Conservation (phyloP, 2,113 vertebrate genomes). For the Oenanthe melanoleuca region DNA sequence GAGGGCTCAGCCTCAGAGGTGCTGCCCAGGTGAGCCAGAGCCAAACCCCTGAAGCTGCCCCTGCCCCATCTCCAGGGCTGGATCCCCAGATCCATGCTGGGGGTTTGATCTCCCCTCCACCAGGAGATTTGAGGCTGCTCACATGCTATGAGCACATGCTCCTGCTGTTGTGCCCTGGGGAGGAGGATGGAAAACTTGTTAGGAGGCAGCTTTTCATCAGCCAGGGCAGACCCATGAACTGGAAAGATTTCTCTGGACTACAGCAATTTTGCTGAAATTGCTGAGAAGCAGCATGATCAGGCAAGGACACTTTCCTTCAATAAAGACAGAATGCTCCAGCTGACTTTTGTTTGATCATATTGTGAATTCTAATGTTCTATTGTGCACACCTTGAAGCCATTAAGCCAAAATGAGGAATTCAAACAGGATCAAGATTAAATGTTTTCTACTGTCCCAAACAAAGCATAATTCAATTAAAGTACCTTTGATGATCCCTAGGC, state of each 20-base stretch:
- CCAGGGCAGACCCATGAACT: background rate
- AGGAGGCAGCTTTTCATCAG: slow-evolving; percentile 12
- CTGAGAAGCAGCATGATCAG: background rate
- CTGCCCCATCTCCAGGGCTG: background rate
- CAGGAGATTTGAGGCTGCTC: background rate
- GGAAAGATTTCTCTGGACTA: background rate
- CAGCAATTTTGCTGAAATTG: slow-evolving; percentile 2
- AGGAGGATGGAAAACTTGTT: background rate
- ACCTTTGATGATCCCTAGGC: background rate
- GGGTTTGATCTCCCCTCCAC: background rate
- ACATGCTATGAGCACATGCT: background rate
- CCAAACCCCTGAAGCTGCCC: background rate
- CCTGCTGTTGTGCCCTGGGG: background rate
- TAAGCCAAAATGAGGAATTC: slow-evolving; percentile 4
- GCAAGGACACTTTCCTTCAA: slow-evolving; percentile 1
- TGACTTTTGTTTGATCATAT: slow-evolving; percentile 9
- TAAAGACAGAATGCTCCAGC: background rate
- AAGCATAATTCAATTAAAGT: slow-evolving; percentile 4
- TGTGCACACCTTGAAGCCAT: background rate
- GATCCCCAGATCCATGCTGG: background rate
- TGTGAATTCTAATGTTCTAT: background rate
- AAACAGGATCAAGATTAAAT: background rate
- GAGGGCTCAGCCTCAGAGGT: slow-evolving; percentile 39
- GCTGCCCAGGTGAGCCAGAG: background rate
- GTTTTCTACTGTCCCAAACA: background rate